Base-by-base conservation (phyloP, 1,140 invertebrate genomes). In the Drosophila chauvacae region DNA sequence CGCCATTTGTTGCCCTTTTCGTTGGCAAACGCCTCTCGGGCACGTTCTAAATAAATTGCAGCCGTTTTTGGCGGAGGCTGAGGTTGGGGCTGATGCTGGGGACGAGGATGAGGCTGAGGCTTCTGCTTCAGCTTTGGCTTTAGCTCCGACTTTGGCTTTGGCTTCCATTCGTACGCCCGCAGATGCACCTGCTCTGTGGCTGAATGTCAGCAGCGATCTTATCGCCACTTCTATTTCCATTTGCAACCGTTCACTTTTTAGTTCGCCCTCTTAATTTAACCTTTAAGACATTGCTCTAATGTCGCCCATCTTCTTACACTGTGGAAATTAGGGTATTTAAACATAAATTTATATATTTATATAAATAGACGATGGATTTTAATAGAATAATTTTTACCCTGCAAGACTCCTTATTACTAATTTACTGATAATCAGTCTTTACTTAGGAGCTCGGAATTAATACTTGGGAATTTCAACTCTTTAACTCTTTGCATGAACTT, bases 151-250 rank as follows among this genome's bases (percentile, higher is more conserved):
- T 65, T 37, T 9, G n/a, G 18, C 45, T 72, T 23, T 71, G 77
- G 71, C 56, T 81, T 62, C 55, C 35, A 56, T 56, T 56, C 1
- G 53, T 56, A 39, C 53, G 20, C 53, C 53, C 20, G 53, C 53
- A 73, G 69, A 85, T 83, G 77, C 77, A 70, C 66, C 61, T 59
- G 73, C 58, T 62, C 76, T 11, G n/a, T 50, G 50, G 55, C 57
- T 90, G 86, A 90, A 90, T 90, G 85, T 90, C 85, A 90, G 66
- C 18, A 53, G 70, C 65, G 85, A 90, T 90, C 48, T 78, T 90
- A 90, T 90, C 85, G 62, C 33, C 23, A 61, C 80, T 83, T 87
- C 80, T 83, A 88, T 81, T 81, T 90, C 66, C 74, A 81, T 77
- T 85, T 85, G 63, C 60, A 58, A 84, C 60, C 85, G 74, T 80